Base-by-base conservation (phyloP, 2,113 vertebrate genomes). In the Uropsilus gracilis region DNA sequence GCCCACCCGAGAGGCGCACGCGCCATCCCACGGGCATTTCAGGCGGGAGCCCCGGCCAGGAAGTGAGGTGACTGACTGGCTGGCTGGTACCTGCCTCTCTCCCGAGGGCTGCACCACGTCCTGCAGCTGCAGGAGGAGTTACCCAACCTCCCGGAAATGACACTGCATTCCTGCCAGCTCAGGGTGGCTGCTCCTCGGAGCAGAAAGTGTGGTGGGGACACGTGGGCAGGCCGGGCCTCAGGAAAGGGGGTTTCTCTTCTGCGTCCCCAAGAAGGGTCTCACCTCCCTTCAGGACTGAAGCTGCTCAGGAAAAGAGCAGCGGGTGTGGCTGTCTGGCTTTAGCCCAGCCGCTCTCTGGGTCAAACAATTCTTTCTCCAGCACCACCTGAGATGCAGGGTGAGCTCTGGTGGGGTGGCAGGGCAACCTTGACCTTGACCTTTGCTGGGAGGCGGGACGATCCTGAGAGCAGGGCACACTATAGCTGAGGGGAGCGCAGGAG, bases 231-330 rank as follows among this genome's bases (percentile, higher is more conserved):
- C 1, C 3, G 11, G 32, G 89, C 39, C 63, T 93, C 83, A 30
- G 30, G 89, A 63, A 96, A 76, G 7, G 0, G 0, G 59, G 42
- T 32, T 78, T 61, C 94, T 86, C 57, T n/a, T 81, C 86, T 61
- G 61, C 18, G 75, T n/a, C 55, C 42, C n/a, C n/a, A 20, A 10
- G n/a, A 14, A 44, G 64, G 73, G 76, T 61, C 44, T 92, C 44
- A 22, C 48, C 86, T 96, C 71, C 57, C 81, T 50, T 77, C 87
- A 94, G 95, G 90, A 87, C 83, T 26, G 82, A 80, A 72, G 72
- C 63, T 96, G 75, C 85, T 77, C 92, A 72, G 88, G 81, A 84
- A 91, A 90, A 92, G 85, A 86, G 77, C 66, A 32, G 44, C 53
- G 55, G 37, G 61, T 55, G 32, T 2, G 6, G 9, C 44, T 48